Evolutionary conservation across 92 coral and sea anemone genomes (phyloP), one percentile per base, ranked within the genome.

Genomic region (Pocillopora grandis): DNA sequence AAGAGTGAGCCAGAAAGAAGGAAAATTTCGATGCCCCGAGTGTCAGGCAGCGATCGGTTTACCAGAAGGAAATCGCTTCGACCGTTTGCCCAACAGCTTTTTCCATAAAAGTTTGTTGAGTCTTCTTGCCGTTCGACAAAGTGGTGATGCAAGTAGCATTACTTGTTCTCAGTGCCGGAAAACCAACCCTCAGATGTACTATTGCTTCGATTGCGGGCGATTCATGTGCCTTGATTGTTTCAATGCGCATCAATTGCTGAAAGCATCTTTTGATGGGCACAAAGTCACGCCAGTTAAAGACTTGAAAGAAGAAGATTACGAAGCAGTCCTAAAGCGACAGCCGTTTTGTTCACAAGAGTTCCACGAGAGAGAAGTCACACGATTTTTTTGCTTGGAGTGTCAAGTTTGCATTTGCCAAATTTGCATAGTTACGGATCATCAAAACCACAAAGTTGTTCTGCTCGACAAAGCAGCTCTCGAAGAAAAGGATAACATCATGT

Each of bases 161-260:
- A 64, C 61, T 15, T 64, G 82, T 8, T 58, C 10, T 1, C 12
- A 63, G 12, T 78, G 82, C 52, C 48, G 49, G 20, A 42, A 78
- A 48, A 64, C 12, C 19, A 64, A 60, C 72, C 35, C 82, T 65
- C 60, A 78, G 21, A 36, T 64, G 12, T 27, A 68, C 48, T 88
- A 82, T 68, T 88, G 90, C 70, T 62, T 57, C 21, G 87, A 71
- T 10, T 88, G 90, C 61, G 69, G 57, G 21, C 72, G 72, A 17
- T 63, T 88, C 70, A 71, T 88, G 63, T 88, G 90, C 52, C 42
- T 19, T 0, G 76, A 1, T 17, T 88, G 90, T 61, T 7, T 76
- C 10, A 70, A 16, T 23, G 82, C 90, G 6, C 90, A 88, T 55
- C 76, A 83, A 20, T 42, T 71, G 15, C 42, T 88, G 56, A 12